Evolutionary conservation across 2,113 vertebrate species (phyloP).

Genomic region (Pseudopodoces humilis): DNA sequence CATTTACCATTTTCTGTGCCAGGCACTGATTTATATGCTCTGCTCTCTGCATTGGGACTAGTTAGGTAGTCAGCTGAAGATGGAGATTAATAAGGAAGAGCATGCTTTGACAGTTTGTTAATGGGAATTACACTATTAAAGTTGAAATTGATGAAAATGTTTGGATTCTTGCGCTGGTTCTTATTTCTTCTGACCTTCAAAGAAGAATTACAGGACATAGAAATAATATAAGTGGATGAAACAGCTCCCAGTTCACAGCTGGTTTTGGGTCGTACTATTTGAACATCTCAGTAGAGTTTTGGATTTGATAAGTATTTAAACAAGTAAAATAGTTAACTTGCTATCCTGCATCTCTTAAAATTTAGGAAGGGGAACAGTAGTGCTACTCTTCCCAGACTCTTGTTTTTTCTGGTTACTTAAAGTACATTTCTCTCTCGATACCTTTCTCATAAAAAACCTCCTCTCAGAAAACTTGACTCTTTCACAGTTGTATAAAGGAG

Average conservation of each 20-base stretch:
- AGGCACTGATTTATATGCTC: neutral
- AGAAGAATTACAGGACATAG: neutral
- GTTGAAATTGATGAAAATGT: neutral
- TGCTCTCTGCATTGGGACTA: neutral
- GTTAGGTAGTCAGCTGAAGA: neutral
- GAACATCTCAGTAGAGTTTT: neutral
- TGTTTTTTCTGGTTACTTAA: neutral
- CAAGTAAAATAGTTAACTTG: neutral
- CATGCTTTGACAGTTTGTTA: neutral
- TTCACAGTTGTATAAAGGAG: neutral
- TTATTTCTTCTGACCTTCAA: conserved; percentile 7
- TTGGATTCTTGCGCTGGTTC: neutral
- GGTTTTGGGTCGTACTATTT: neutral
- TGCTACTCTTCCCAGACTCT: neutral
- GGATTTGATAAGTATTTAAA: neutral
- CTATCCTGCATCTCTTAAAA: neutral
- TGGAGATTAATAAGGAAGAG: neutral
- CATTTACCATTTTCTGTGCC: neutral
- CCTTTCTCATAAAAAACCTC: neutral
- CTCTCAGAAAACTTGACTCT: neutral
- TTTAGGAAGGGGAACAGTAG: neutral
- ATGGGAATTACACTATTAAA: neutral
- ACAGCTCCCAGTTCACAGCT: neutral
- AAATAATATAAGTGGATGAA: neutral
- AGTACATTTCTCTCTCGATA: neutral